phyloP scores from a whole-genome alignment of 1,140 invertebrate genomes.

The Pararge aegeria region DNA sequence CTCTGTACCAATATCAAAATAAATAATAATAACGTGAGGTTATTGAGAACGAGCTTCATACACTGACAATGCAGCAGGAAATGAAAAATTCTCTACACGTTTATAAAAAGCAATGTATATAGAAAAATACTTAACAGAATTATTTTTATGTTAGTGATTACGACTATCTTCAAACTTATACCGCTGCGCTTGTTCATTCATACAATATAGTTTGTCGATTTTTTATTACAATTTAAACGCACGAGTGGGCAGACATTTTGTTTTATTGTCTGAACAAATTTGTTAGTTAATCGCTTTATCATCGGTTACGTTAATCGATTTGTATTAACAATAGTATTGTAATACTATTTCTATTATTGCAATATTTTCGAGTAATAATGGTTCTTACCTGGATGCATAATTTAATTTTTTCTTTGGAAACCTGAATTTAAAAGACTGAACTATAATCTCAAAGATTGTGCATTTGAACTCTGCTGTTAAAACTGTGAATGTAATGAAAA shows the following conservation, averaged over 20 bases:
- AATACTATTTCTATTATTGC: background rate
- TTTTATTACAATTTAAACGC: conserved; percentile 52
- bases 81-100: background rate
- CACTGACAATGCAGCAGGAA: conserved; percentile 12
- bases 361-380: no score
- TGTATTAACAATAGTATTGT: conserved; percentile 20
- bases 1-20: conserved; percentile 24
- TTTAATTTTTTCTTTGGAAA: background rate
- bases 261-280: conserved; percentile 46
- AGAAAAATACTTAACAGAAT: background rate
- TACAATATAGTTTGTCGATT: conserved; percentile 61
- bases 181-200: conserved; percentile 45
- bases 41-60: background rate
- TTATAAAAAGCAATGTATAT: conserved; percentile 14
- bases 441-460: no score
- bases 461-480: no score
- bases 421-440: no score
- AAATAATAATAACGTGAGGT: background rate
- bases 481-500: no score
- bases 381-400: no score
- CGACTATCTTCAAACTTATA: conserved; percentile 46
- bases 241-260: conserved; percentile 56
- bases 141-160: conserved; percentile 23
- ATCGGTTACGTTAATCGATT: conserved; percentile 28
- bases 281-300: conserved; percentile 47